Conservation (phyloP, 2,113 vertebrate species). For the Ammodytes dubius region DNA sequence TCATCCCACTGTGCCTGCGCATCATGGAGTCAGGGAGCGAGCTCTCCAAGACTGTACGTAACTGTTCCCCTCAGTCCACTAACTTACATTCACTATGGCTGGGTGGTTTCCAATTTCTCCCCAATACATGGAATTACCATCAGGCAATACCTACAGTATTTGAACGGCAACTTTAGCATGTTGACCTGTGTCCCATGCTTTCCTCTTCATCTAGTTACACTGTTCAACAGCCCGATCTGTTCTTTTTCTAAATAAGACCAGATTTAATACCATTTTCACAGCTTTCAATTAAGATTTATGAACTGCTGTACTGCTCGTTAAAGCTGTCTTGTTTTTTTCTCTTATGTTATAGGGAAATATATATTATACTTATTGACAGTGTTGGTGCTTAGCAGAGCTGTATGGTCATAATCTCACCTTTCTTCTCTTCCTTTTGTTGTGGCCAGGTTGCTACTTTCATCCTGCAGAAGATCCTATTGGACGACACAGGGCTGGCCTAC, state of each 20-base stretch:
- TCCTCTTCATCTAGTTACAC: not conserved
- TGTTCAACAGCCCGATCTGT: not conserved
- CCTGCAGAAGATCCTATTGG: constrained; percentile 97
- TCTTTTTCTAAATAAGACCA: not conserved
- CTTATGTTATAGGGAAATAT: not conserved
- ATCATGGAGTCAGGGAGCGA: constrained; percentile 99
- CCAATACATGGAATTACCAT: no score
- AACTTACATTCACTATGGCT: not conserved
- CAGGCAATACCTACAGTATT: no score
- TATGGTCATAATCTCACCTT: not conserved
- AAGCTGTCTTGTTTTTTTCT: not conserved
- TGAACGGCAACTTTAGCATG: no score
- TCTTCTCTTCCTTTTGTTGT: constrained; percentile 15
- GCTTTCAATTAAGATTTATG: not conserved
- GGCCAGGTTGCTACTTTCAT: constrained; percentile 97
- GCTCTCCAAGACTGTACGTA: constrained; percentile 95
- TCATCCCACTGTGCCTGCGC: constrained; percentile 97
- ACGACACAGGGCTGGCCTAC: constrained; percentile 97
- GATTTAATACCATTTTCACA: not conserved
- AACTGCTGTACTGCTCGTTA: not conserved
- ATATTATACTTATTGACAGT: not conserved
- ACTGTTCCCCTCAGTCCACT: not conserved
- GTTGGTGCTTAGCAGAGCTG: not conserved
- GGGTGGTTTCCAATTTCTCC: no score
- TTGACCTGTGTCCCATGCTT: not conserved